phyloP scores from a whole-genome alignment of 2,113 vertebrate genomes.

The Pelecanoides urinatrix region DNA sequence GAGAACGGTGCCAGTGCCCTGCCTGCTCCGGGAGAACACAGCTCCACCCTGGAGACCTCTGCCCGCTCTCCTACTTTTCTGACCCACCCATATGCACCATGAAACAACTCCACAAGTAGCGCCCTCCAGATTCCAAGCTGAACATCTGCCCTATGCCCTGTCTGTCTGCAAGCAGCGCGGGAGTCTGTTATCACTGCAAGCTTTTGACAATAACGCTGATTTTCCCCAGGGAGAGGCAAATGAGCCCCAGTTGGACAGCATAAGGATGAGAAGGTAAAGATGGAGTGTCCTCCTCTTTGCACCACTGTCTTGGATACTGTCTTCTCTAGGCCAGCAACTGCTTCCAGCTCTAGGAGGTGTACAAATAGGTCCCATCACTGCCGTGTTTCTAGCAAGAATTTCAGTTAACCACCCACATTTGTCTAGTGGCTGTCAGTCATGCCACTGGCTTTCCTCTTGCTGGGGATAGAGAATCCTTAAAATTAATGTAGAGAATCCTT shows the following conservation, averaged over 20 bases:
- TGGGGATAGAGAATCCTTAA: neutral
- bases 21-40: neutral
- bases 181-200: neutral
- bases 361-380: neutral
- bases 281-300: neutral
- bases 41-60: neutral
- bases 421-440: neutral
- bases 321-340: neutral
- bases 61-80: neutral
- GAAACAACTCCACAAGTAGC: neutral
- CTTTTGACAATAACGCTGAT: neutral
- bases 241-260: neutral
- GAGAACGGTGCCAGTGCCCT: accelerated
- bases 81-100: neutral
- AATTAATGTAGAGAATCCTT: neutral
- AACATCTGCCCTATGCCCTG: neutral
- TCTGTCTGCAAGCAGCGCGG: neutral
- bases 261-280: neutral
- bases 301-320: neutral
- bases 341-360: neutral
- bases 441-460: neutral
- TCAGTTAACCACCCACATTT: neutral
- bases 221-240: neutral
- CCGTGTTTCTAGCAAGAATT: neutral
- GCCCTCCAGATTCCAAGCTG: neutral